Percentiles rank a stretch among this genome's conserved stretches.
Evolutionary conservation across 1,140 invertebrate genomes (phyloP).

Genomic region (Anastrepha ludens): DNA sequence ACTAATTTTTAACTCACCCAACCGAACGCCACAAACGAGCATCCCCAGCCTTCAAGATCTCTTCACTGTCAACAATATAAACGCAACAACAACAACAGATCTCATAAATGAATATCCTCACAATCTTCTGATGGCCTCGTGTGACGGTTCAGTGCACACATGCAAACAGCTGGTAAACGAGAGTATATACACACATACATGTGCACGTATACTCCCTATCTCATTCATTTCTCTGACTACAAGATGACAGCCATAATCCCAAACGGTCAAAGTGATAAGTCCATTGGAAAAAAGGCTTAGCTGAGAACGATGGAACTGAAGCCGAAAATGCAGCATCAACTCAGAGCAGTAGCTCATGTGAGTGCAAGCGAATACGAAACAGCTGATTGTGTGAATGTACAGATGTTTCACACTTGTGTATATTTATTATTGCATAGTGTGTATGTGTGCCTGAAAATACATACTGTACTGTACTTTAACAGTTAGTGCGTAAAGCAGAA

Average conservation of each 20-base stretch:
- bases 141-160: no score
- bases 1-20: no score
- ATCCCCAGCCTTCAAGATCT: neutral
- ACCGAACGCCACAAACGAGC: no score
- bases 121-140: neutral
- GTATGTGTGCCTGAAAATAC: neutral
- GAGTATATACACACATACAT: neutral
- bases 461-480: neutral
- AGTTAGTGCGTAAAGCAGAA: neutral
- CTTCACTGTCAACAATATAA: constrained; percentile 4
- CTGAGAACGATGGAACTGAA: neutral
- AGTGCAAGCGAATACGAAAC: neutral
- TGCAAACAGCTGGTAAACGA: no score
- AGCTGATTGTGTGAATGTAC: neutral
- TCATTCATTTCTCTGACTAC: constrained; percentile 43
- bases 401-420: neutral
- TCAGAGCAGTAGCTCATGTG: neutral
- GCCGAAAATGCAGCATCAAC: constrained; percentile 29
- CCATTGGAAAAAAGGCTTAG: constrained; percentile 47
- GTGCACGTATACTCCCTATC: neutral
- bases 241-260: constrained; percentile 49
- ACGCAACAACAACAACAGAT: neutral
- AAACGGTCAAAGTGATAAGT: constrained; percentile 49
- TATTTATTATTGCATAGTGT: neutral
- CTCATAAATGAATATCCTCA: neutral